Conservation (phyloP, 2,888 invertebrate species). For the Patella pellucida region DNA sequence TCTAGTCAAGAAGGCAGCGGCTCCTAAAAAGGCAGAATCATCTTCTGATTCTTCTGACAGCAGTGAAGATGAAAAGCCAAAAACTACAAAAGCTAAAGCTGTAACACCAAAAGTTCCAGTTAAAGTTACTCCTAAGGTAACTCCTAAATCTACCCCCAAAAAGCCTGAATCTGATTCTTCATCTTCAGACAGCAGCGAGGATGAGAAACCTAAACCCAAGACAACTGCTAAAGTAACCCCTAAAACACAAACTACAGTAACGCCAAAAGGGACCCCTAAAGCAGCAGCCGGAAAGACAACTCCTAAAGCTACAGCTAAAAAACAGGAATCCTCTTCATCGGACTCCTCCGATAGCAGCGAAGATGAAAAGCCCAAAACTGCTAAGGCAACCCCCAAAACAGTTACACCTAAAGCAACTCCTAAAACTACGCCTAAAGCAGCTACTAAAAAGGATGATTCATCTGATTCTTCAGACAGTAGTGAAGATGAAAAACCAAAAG, state of each 20-base stretch:
- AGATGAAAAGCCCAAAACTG: neutral
- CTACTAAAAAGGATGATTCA: conserved; percentile 29
- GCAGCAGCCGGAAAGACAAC: neutral
- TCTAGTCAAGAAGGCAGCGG: neutral
- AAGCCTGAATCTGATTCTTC: neutral
- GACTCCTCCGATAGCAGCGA: neutral
- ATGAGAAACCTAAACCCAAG: neutral
- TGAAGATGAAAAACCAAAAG: conserved; percentile 23
- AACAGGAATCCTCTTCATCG: neutral
- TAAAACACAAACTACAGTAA: neutral
- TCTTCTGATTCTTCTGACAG: conserved; percentile 27
- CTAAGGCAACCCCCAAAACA: neutral
- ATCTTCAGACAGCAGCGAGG: neutral
- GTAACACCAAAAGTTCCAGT: neutral
- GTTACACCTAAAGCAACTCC: too few relatives aligned
- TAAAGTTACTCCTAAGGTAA: neutral
- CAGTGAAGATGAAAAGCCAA: conserved; percentile 19
- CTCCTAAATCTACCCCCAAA: neutral
- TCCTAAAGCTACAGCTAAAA: neutral
- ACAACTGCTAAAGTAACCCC: neutral
- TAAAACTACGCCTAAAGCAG: neutral
- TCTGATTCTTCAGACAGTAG: conserved; percentile 35
- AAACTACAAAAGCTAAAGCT: neutral
- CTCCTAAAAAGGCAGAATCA: conserved; percentile 18
- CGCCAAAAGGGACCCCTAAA: neutral